A percentile compares a stretch with the other conserved stretches of the same genome.
Conservation (phyloP, 2,888 invertebrate genomes). For the Spodoptera exigua region DNA sequence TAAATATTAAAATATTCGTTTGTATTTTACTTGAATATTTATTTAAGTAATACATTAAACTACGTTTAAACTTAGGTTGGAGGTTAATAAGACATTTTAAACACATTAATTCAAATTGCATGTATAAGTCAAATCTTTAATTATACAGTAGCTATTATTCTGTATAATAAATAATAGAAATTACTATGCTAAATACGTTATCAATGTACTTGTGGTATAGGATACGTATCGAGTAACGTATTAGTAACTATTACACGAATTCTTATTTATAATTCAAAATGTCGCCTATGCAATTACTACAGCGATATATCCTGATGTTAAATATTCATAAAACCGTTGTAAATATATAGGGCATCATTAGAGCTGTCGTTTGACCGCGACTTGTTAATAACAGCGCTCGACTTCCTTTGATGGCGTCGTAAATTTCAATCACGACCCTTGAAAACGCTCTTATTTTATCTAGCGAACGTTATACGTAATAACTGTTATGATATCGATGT, state of each 20-base stretch:
- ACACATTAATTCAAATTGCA: slow-evolving; percentile 28
- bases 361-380: slow-evolving; percentile 41
- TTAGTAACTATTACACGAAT: slow-evolving; percentile 57
- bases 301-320: slow-evolving; percentile 47
- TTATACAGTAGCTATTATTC: slow-evolving; percentile 38
- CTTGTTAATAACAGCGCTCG: slow-evolving; percentile 45
- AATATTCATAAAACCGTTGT: slow-evolving; percentile 56
- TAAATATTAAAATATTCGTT: slow-evolving; percentile 23
- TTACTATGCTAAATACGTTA: slow-evolving; percentile 51
- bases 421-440: slow-evolving; percentile 56
- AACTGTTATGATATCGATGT: slow-evolving; percentile 22
- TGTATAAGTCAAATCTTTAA: slow-evolving; percentile 31
- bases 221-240: slow-evolving; percentile 54
- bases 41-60: slow-evolving; percentile 16
- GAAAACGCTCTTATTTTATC: slow-evolving; percentile 53
- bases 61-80: slow-evolving; percentile 24
- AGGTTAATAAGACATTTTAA: slow-evolving; percentile 36
- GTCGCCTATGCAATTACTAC: slow-evolving; percentile 62
- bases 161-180: slow-evolving; percentile 32
- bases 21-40: slow-evolving; percentile 32
- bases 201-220: slow-evolving; percentile 61
- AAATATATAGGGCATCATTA: slow-evolving; percentile 51
- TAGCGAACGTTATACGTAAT: slow-evolving; percentile 17
- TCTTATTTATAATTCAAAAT: slow-evolving; percentile 66
- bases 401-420: slow-evolving; percentile 60